Evolutionary conservation across 1,140 invertebrate species (phyloP).

Genomic region (Megathymus violae): DNA sequence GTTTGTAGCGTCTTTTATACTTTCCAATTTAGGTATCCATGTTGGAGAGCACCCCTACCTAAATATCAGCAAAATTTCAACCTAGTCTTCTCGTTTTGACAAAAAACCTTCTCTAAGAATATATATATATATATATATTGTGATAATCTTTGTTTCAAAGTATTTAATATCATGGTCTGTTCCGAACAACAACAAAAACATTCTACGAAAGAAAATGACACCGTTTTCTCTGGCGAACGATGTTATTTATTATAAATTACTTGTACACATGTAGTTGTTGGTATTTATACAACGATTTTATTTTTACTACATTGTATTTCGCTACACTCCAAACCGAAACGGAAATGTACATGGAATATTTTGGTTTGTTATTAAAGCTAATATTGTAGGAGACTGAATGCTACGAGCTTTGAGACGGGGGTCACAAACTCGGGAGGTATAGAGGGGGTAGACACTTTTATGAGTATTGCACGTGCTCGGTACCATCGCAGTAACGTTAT

Average conservation of each 20-base stretch:
- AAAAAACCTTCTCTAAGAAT: no score
- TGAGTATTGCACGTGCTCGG: constrained; percentile 50
- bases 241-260: constrained; percentile 1
- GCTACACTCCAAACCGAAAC: constrained; percentile 18
- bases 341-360: constrained; percentile 31
- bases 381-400: constrained; percentile 45
- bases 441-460: constrained; percentile 49
- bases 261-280: not conserved
- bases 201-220: no score
- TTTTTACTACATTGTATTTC: constrained; percentile 27
- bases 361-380: constrained; percentile 40
- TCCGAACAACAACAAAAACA: no score
- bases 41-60: no score
- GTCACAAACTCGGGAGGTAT: constrained; percentile 14
- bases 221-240: constrained; percentile 16
- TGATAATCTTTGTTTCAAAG: no score
- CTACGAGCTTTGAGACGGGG: constrained; percentile 24
- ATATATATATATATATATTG: no score
- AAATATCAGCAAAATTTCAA: no score
- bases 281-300: constrained; percentile 25
- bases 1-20: no score
- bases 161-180: no score
- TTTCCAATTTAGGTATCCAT: no score
- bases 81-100: no score
- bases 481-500: constrained; percentile 32